Evolutionary conservation across 2,888 invertebrate genomes (phyloP), one percentile per base, ranked within the genome.

Genomic region (Drosophila lutescens): DNA sequence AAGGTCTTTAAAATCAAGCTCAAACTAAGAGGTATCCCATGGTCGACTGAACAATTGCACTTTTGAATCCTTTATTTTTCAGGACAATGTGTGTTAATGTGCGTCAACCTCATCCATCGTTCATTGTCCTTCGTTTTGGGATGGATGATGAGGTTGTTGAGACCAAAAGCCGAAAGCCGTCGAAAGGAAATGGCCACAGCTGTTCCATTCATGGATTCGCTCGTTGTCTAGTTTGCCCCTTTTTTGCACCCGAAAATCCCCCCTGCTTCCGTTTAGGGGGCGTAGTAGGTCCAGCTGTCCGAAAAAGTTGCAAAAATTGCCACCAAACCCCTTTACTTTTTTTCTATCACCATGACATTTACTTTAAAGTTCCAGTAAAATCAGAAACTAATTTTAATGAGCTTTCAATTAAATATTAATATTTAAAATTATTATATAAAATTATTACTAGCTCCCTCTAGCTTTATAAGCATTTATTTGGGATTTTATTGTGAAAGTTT

Each of bases 61-160:
- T 50, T 10, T 32, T 13, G 20, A 57, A 47, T 68, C 69, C 44
- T 49, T 55, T 40, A 41, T 63, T 56, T 71, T 54, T 49, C 43
- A 55, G 72, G 65, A 86, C 86, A 87, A 86, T 86, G 82, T 88
- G 90, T 89, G 88, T 88, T 89, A 90, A 90, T 89, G 84, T 86
- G 80, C 76, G 82, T 80, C 76, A 70, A 59, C 62, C 49, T 40
- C 49, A 58, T 69, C 53, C 68, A 57, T 32, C 47, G 62, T 32
- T 47, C 61, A 57, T 40, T 44, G 56, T 58, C 58, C 57, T 15
- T 57, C 36, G 12, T 15, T 30, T 15, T 55, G 58, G 58, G 40
- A 47, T 61, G 40, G 38, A 26, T 40, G 41, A 26, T 40, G 41
- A 54, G 59, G 68, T 67, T 67, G 61, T 23, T 20, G 23, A 59